phyloP scores from a whole-genome alignment of 2,888 invertebrate species.

The Ceriagrion tenellum region DNA sequence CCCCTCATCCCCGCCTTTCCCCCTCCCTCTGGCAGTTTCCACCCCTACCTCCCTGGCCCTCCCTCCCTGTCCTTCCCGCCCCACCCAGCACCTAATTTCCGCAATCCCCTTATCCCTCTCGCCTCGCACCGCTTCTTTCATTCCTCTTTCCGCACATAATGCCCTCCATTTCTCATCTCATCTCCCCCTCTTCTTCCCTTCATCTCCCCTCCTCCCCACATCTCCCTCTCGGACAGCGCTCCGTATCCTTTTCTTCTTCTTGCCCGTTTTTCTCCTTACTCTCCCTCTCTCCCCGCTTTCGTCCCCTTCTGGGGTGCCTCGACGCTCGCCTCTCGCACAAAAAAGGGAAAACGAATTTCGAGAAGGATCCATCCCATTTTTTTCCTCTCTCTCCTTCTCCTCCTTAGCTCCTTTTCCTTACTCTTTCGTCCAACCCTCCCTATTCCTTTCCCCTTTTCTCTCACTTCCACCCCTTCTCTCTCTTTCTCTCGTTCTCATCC shows the following conservation, averaged over 20 bases:
- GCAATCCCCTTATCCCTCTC: neutral
- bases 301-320: neutral
- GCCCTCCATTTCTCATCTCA: neutral
- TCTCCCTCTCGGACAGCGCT: neutral
- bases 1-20: neutral
- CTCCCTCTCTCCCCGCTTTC: neutral
- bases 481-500: neutral
- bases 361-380: no score
- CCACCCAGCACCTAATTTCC: neutral
- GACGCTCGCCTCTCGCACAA: neutral
- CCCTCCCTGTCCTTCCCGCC: neutral
- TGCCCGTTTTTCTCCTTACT: no score
- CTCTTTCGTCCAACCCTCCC: neutral
- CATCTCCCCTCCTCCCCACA: neutral
- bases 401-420: no score
- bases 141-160: neutral
- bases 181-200: neutral
- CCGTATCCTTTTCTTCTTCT: neutral
- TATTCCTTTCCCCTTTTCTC: neutral
- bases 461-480: neutral
- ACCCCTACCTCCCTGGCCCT: neutral
- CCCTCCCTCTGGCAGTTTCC: neutral
- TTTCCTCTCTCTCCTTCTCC: no score
- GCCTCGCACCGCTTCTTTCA: neutral
- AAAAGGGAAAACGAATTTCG: no score